Base-by-base conservation (phyloP, 2,888 invertebrate genomes). In the Ornithoptera priamus region DNA sequence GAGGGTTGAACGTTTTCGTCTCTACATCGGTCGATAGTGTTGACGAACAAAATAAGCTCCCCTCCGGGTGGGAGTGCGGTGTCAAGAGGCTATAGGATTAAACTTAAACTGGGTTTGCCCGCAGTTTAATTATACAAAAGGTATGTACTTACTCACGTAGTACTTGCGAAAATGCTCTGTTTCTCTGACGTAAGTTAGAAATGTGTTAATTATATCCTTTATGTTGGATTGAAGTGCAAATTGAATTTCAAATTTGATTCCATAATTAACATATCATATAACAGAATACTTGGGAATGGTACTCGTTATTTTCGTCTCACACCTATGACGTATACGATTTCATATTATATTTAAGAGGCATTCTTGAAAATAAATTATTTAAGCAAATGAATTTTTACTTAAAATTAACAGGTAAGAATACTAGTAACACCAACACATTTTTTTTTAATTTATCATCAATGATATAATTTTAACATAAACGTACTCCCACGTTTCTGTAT, bases 61-160 rank as follows among this genome's bases (percentile, higher is more conserved):
- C 88, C 88, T 84, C 79, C 76, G 82, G 80, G 85, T 81, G 85
- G 84, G 85, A 86, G 89, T 85, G 88, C 84, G 89, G 89, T 90
- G 91, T 92, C 92, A 92, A 92, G 91, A 91, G 90, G 92, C 90
- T 90, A 90, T 88, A 90, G 90, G 91, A 92, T 92, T 92, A 90
- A 91, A 92, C 91, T 91, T 89, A 89, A 90, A 92, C 90, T 88
- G 86, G 89, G 88, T 90, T 90, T 87, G 86, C 86, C 90, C 87
- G 84, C 87, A 89, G 87, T 90, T 91, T 90, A 92, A 91, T 92
- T 91, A 91, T 90, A 90, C 90, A 90, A 90, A 91, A 90, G 87
- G 90, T 89, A 88, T 81, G 79, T 86, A 85, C 83, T 83, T 83
- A 82, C 80, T 81, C 82, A 78, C 82, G 82, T 82, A 85, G 77